Percentiles rank a stretch among this genome's conserved stretches.
These are phyloP conservation scores for Abrostola triplasia DNA, from an alignment of 2,888 invertebrate genomes.

Conservation along the genomic window DNA sequence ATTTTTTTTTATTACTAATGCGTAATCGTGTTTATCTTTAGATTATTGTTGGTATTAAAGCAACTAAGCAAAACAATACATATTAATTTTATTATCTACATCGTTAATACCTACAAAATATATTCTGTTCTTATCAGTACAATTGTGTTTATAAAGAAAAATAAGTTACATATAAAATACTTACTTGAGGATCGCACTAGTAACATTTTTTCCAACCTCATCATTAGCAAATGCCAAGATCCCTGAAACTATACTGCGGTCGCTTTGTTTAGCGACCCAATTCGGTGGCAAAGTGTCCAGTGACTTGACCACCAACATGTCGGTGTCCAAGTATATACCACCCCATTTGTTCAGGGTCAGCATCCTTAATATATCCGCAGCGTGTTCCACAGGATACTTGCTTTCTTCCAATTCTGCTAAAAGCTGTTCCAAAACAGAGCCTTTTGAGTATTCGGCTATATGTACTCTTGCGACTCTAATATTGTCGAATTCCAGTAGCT, in stretches of 20 bases:
- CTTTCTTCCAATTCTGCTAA: neutral
- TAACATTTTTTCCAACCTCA: slow-evolving; percentile 11
- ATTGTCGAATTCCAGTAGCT: slow-evolving; percentile 6
- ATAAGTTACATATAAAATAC: too few species aligned
- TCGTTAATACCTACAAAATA: too few species aligned
- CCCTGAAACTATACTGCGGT: neutral
- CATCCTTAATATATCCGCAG: slow-evolving; percentile 1
- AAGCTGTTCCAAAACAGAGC: neutral
- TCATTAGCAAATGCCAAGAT: slow-evolving; percentile 12
- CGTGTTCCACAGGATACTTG: neutral
- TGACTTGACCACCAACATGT: neutral
- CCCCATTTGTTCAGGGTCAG: neutral
- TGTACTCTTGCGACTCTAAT: slow-evolving; percentile 9
- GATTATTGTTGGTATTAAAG: too few species aligned
- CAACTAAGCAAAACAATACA: too few species aligned
- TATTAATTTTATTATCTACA: too few species aligned
- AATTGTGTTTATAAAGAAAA: too few species aligned
- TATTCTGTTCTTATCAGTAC: too few species aligned
- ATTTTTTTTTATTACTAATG: too few species aligned
- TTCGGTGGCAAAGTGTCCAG: neutral
- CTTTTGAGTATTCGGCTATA: slow-evolving; percentile 7
- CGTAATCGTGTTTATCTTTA: too few species aligned
- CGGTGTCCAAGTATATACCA: neutral
- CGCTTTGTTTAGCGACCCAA: slow-evolving; percentile 5
- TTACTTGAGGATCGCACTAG: slow-evolving; percentile 8